Percentiles rank a stretch among this genome's conserved stretches.
Evolutionary conservation across 2,113 vertebrate species (phyloP).

Genomic region (Erpornis zantholeuca): DNA sequence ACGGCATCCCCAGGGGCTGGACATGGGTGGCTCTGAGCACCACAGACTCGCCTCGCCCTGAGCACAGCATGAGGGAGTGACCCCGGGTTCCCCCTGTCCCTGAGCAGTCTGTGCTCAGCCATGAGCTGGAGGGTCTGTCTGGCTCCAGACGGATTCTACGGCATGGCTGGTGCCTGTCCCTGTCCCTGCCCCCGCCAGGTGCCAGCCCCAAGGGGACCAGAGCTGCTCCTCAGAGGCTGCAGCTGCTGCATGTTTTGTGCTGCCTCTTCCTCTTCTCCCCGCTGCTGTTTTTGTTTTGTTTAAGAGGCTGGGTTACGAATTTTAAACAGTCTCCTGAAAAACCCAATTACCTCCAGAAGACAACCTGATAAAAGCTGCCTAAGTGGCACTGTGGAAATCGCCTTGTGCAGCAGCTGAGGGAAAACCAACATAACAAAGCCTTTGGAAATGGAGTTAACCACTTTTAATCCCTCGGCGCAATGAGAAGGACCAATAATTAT

Average conservation of each 20-base stretch:
- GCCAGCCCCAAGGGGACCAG: not conserved
- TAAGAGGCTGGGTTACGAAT: slow-evolving; percentile 40
- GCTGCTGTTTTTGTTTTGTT: slow-evolving; percentile 48
- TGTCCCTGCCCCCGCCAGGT: not conserved
- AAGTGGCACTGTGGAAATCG: slow-evolving; percentile 58
- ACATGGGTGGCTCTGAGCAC: not conserved
- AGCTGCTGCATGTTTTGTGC: slow-evolving; percentile 24
- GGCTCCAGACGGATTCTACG: not conserved
- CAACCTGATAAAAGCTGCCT: slow-evolving; percentile 56
- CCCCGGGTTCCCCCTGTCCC: not conserved
- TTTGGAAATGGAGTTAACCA: slow-evolving; percentile 67
- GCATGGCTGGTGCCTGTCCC: not conserved
- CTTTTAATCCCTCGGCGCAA: slow-evolving; percentile 48
- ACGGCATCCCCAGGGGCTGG: not conserved
- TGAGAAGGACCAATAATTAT: slow-evolving; percentile 52
- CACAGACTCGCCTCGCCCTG: accelerated
- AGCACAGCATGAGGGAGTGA: accelerated
- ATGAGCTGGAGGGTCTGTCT: not conserved
- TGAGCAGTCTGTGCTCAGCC: not conserved
- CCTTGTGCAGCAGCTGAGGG: slow-evolving; percentile 52
- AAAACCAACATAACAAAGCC: slow-evolving; percentile 68
- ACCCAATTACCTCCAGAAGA: slow-evolving; percentile 62
- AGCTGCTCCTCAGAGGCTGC: not conserved
- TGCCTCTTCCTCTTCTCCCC: slow-evolving; percentile 7
- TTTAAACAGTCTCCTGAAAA: slow-evolving; percentile 58